A percentile compares a stretch with the other conserved stretches of the same genome.
phyloP scores from a whole-genome alignment of 1,140 invertebrate species.

The Papilio helenus region DNA sequence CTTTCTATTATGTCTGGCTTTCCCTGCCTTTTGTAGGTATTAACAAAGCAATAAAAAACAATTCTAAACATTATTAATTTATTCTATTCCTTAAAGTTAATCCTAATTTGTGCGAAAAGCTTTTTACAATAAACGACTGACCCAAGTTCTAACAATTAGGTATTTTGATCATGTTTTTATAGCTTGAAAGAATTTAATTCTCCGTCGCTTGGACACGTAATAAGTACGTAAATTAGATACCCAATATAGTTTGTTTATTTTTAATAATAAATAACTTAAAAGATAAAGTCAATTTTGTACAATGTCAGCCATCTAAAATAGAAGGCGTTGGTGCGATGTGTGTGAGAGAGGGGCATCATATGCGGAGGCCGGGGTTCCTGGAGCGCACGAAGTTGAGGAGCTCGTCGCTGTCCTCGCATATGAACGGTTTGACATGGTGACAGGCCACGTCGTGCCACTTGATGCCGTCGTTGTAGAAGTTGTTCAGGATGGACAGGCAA shows the following conservation, averaged over 20 bases:
- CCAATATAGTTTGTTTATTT: slow-evolving; percentile 45
- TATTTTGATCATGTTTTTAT: slow-evolving; percentile 18
- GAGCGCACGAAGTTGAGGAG: slow-evolving; percentile 95
- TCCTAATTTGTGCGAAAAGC: slow-evolving; percentile 70
- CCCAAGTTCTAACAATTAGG: slow-evolving; percentile 45
- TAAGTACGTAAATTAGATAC: slow-evolving; percentile 39
- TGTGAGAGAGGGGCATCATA: slow-evolving; percentile 82
- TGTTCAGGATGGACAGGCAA: slow-evolving; percentile 94
- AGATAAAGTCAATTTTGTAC: slow-evolving; percentile 76
- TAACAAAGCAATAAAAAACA: slow-evolving; percentile 41
- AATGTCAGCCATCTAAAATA: slow-evolving; percentile 69
- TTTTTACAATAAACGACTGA: slow-evolving; percentile 76
- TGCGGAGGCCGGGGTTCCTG: slow-evolving; percentile 91
- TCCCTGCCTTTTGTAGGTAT: background rate
- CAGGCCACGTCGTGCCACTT: slow-evolving; percentile 97
- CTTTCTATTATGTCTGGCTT: background rate
- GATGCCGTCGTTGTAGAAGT: slow-evolving; percentile 96
- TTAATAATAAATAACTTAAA: slow-evolving; percentile 79
- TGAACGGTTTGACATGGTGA: slow-evolving; percentile 95
- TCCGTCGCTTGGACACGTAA: slow-evolving; percentile 31
- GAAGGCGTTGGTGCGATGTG: slow-evolving; percentile 52
- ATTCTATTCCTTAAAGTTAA: slow-evolving; percentile 73
- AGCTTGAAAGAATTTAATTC: slow-evolving; percentile 29
- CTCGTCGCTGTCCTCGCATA: slow-evolving; percentile 96
- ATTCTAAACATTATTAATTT: slow-evolving; percentile 53